Evolutionary conservation across 2,888 invertebrate genomes (phyloP).

Genomic region (Zaprionus lineosus): DNA sequence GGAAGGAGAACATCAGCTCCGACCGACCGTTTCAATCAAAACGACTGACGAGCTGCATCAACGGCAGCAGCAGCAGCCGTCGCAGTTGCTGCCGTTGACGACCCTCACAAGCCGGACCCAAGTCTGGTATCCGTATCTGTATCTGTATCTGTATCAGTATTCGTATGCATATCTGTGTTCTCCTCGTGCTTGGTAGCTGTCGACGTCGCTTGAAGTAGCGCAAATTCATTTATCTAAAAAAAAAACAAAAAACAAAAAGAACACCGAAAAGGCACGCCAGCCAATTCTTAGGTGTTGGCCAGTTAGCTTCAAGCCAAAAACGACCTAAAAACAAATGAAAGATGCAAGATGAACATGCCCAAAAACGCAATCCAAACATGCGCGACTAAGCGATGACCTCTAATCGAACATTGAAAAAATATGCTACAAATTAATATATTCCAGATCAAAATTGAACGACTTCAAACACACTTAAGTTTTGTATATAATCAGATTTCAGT

Average conservation of each 20-base stretch:
- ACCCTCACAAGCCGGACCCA: constrained; percentile 28
- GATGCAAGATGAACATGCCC: constrained; percentile 9
- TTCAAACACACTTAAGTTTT: no score
- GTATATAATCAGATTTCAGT: no score
- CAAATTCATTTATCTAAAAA: constrained; percentile 75
- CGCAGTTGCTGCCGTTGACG: constrained; percentile 57
- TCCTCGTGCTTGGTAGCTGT: constrained; percentile 55
- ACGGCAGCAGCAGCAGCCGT: constrained; percentile 35
- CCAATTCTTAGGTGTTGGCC: constrained; percentile 67
- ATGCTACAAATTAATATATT: no score
- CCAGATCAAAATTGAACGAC: no score
- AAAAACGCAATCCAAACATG: neutral
- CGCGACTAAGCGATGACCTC: neutral
- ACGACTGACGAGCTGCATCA: constrained; percentile 65
- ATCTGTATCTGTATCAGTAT: constrained; percentile 40
- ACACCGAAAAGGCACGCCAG: constrained; percentile 62
- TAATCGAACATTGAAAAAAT: constrained; percentile 6
- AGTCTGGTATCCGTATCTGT: constrained; percentile 28
- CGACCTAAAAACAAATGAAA: constrained; percentile 21
- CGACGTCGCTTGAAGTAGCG: constrained; percentile 67
- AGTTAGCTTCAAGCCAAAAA: constrained; percentile 49
- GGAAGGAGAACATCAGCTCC: constrained; percentile 39
- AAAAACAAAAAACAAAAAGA: constrained; percentile 37
- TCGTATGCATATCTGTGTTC: constrained; percentile 31
- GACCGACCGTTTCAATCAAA: constrained; percentile 70